Evolutionary conservation across 2,797 vertebrate genomes (phyloP).

Genomic region (Margarornis squamiger): DNA sequence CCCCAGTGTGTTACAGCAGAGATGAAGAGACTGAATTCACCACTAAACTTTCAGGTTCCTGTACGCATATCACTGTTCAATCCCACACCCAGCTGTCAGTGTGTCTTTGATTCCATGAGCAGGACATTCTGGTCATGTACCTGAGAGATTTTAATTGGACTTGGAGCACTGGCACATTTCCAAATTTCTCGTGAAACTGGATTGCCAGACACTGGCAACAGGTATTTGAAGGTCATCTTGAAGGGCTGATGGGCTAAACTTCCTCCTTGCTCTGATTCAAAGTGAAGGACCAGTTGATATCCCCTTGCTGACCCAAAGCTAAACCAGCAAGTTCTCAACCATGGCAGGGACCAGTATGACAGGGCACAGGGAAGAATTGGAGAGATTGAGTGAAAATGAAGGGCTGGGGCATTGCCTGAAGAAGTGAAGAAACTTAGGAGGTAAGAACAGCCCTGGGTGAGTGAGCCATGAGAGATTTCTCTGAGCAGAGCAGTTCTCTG

Average conservation of each 20-base stretch:
- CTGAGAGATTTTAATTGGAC: not conserved
- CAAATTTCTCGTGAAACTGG: not conserved
- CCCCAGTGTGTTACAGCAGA: not conserved
- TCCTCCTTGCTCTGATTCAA: not conserved
- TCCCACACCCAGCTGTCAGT: not conserved
- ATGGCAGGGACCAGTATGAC: not conserved
- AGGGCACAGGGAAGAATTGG: not conserved
- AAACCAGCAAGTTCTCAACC: fast-evolving
- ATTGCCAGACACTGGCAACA: not conserved
- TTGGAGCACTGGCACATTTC: not conserved
- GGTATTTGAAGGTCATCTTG: not conserved
- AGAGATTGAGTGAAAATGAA: not conserved
- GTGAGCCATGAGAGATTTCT: not conserved
- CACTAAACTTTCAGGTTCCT: not conserved
- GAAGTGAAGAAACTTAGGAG: not conserved
- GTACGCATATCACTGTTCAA: not conserved
- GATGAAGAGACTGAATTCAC: not conserved
- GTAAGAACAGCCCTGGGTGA: not conserved
- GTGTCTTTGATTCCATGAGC: not conserved
- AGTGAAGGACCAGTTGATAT: not conserved
- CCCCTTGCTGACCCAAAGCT: not conserved
- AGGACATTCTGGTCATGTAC: not conserved
- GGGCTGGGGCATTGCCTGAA: not conserved
- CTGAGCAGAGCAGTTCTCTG: not conserved
- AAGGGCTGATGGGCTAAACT: not conserved